Conservation (phyloP, 35 echinoderm and acorn worm species). For the Anneissia japonica region DNA sequence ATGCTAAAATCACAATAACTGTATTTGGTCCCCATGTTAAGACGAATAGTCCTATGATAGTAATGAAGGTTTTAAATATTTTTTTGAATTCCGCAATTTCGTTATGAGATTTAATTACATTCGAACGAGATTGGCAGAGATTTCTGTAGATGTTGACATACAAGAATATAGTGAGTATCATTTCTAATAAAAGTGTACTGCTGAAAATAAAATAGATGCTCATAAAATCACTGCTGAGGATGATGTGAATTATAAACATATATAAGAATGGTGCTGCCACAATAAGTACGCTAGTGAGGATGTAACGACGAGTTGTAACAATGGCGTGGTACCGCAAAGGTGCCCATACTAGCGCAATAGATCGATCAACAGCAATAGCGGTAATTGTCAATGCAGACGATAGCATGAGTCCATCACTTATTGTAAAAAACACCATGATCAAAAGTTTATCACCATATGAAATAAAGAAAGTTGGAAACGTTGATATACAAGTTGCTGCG, state of each 20-base stretch:
- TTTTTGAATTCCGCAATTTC: not conserved
- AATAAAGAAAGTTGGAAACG: not conserved
- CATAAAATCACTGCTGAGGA: not conserved
- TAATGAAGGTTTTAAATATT: not conserved
- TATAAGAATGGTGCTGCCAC: not conserved
- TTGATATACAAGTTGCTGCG: not conserved
- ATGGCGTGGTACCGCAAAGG: not conserved
- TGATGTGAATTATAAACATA: not conserved
- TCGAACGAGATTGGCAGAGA: not conserved
- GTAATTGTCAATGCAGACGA: not conserved
- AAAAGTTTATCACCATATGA: not conserved
- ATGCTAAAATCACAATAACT: not conserved
- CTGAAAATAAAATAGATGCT: not conserved
- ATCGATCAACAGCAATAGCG: not conserved
- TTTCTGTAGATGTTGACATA: not conserved
- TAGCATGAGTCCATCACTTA: not conserved
- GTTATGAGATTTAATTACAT: not conserved
- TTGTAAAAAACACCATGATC: not conserved
- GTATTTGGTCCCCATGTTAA: not conserved
- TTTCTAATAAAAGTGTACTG: not conserved
- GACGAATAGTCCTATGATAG: not conserved
- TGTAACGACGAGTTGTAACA: not conserved
- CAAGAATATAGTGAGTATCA: not conserved
- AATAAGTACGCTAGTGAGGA: not conserved
- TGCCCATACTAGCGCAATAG: not conserved